phyloP scores from a whole-genome alignment of 2,888 invertebrate genomes.

The Lydus trimaculatus region DNA sequence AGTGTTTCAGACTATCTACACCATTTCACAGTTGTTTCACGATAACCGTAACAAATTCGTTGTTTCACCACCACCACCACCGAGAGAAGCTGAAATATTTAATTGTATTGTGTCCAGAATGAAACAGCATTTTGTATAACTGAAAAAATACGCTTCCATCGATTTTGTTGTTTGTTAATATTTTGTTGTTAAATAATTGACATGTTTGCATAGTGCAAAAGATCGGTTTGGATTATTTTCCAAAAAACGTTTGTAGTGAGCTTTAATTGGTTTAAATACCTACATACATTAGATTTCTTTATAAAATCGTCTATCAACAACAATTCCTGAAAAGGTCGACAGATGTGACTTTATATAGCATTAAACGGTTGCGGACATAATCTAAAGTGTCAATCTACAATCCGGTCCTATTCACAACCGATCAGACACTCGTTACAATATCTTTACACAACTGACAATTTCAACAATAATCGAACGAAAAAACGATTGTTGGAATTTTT shows the following conservation, averaged over 20 bases:
- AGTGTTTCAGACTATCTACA: conserved; percentile 36
- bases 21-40: conserved; percentile 51
- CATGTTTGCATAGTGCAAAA: background rate
- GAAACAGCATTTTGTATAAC: conserved; percentile 24
- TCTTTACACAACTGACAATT: conserved; percentile 30
- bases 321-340: conserved; percentile 14
- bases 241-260: background rate
- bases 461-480: background rate
- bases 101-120: conserved; percentile 16
- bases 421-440: conserved; percentile 50
- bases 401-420: conserved; percentile 48
- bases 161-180: background rate
- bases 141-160: too few relatives aligned
- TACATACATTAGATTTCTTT: background rate
- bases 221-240: background rate
- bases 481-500: background rate
- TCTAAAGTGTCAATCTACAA: conserved; percentile 50
- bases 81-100: conserved; percentile 1
- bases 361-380: conserved; percentile 50
- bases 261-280: conserved; percentile 1
- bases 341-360: conserved; percentile 36
- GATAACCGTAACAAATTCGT: conserved; percentile 45
- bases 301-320: conserved; percentile 5
- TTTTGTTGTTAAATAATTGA: background rate
- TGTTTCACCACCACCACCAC: conserved; percentile 37